Conservation (phyloP, 2,797 vertebrate genomes). For the Carcharodon carcharias region DNA sequence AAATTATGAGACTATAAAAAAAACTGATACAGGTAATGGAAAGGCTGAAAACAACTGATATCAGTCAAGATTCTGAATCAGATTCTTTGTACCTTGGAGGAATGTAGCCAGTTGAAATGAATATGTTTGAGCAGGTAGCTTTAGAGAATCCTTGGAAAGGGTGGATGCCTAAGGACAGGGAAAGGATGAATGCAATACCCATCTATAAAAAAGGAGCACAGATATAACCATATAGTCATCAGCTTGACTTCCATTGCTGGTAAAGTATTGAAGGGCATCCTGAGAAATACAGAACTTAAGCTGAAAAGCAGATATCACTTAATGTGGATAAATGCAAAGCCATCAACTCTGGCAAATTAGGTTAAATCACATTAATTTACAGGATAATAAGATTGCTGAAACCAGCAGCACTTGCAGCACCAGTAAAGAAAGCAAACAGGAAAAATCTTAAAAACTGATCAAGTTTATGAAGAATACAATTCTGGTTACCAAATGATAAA, state of each 20-base stretch:
- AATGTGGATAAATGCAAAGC: not conserved
- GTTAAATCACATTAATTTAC: not conserved
- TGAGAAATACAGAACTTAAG: not conserved
- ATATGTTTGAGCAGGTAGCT: not conserved
- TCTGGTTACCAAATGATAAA: not conserved
- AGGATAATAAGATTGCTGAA: not conserved
- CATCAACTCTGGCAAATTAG: not conserved
- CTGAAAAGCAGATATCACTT: not conserved
- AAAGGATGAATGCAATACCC: not conserved
- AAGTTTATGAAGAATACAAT: not conserved
- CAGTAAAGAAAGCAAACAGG: not conserved
- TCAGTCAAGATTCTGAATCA: not conserved
- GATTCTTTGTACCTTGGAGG: not conserved
- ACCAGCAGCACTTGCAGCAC: not conserved
- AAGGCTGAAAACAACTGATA: not conserved
- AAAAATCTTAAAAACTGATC: not conserved
- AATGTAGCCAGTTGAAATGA: not conserved
- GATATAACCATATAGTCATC: not conserved
- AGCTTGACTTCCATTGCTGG: not conserved
- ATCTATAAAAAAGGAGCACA: not conserved
- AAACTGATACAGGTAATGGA: not conserved
- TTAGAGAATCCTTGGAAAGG: not conserved
- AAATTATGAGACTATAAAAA: not conserved
- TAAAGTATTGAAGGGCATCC: not conserved
- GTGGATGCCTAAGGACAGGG: not conserved